These are phyloP conservation scores for Platynereis dumerilii DNA, from an alignment of 2,888 invertebrate species.

Conservation along the genomic window DNA sequence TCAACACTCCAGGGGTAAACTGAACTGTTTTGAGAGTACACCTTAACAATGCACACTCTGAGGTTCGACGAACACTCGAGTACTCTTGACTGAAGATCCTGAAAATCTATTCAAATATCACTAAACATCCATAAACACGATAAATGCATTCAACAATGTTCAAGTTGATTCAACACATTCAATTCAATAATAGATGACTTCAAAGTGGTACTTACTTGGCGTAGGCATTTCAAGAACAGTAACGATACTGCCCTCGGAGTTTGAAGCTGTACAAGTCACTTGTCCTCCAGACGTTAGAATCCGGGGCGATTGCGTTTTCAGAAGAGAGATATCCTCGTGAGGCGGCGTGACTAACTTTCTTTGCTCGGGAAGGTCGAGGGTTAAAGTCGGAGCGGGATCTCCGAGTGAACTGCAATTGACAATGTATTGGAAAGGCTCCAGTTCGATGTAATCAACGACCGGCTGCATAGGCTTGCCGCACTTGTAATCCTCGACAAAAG, in stretches of 20 bases:
- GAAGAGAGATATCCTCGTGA: slow-evolving; percentile 30
- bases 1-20: too few relatives aligned
- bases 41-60: too few relatives aligned
- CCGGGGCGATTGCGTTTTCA: slow-evolving; percentile 31
- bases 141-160: too few relatives aligned
- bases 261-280: slow-evolving; percentile 31
- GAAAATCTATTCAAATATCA: too few relatives aligned
- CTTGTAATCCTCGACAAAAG: slow-evolving; percentile 17
- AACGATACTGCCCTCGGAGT: slow-evolving; percentile 31
- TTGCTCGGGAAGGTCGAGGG: slow-evolving; percentile 25
- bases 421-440: slow-evolving; percentile 18
- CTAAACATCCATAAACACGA: too few relatives aligned
- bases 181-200: too few relatives aligned
- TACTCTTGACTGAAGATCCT: too few relatives aligned
- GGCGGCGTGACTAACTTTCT: slow-evolving; percentile 32
- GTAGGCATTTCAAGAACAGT: background rate
- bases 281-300: slow-evolving; percentile 28
- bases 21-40: too few relatives aligned
- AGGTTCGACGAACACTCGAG: too few relatives aligned
- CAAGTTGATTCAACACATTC: too few relatives aligned
- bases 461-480: slow-evolving; percentile 28
- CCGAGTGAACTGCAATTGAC: slow-evolving; percentile 32
- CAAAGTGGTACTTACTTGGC: slow-evolving; percentile 3
- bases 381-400: slow-evolving; percentile 37
- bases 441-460: slow-evolving; percentile 20